Evolutionary conservation across 2,113 vertebrate species (phyloP).

Genomic region (Fregata magnificens): DNA sequence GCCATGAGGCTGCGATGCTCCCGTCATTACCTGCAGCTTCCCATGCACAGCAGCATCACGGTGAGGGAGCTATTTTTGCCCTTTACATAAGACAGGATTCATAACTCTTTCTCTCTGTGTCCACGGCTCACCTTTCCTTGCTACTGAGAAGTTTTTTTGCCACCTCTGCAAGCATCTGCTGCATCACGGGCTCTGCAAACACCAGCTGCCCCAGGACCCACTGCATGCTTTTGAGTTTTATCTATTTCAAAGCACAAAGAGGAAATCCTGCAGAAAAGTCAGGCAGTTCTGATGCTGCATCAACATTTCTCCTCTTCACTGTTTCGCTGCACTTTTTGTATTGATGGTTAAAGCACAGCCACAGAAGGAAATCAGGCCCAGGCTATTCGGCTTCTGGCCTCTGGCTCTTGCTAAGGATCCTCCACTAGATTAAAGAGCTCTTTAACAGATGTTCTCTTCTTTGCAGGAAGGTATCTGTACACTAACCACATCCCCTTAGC

Average conservation of each 20-base stretch:
- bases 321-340: background rate
- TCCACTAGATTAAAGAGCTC: background rate
- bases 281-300: background rate
- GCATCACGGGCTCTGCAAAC: background rate
- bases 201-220: fast-evolving
- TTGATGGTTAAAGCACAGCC: background rate
- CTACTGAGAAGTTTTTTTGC: background rate
- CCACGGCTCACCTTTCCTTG: background rate
- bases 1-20: fast-evolving
- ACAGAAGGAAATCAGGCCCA: background rate
- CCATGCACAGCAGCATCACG: fast-evolving
- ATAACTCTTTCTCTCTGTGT: background rate
- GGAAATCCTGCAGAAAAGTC: background rate
- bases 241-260: background rate
- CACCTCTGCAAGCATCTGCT: background rate
- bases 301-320: background rate
- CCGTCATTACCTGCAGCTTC: background rate
- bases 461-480: background rate
- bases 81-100: background rate
- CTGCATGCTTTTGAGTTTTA: background rate
- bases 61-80: background rate
- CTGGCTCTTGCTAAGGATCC: background rate
- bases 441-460: background rate
- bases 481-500: background rate
- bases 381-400: background rate